Conservation (phyloP, 2,113 vertebrate species). For the Rhipidura dahli region DNA sequence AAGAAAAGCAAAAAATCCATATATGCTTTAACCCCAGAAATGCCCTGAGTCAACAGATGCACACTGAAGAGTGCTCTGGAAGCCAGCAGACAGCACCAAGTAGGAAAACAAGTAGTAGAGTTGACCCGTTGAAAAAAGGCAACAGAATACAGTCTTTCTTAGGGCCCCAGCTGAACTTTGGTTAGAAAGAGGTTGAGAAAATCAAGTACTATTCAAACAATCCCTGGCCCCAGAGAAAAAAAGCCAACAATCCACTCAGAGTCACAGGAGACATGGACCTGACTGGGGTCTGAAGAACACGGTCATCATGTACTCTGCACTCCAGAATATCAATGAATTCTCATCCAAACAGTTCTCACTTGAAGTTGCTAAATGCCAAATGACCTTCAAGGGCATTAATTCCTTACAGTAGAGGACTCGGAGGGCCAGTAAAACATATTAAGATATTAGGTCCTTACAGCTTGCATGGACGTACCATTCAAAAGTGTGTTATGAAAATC, state of each 20-base stretch:
- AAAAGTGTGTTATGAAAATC: no score
- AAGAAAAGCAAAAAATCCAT: background rate
- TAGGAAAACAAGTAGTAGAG: background rate
- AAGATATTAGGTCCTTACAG: background rate
- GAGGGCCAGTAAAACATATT: background rate
- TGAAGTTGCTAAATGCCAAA: background rate
- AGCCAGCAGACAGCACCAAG: background rate
- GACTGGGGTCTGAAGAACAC: rapidly evolving
- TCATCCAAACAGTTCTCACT: background rate
- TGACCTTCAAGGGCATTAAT: background rate
- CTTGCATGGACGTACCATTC: background rate
- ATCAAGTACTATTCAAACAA: background rate
- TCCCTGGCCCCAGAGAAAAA: background rate
- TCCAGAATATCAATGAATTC: background rate
- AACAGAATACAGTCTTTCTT: background rate
- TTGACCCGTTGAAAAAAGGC: background rate
- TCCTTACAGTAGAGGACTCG: background rate
- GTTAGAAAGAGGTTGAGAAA: background rate
- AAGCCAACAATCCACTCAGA: background rate
- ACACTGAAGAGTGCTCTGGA: background rate
- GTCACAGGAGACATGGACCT: background rate
- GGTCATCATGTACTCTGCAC: no score
- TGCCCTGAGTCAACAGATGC: background rate
- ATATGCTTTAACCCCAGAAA: background rate
- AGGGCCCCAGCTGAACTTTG: background rate